Base-by-base conservation (phyloP, 2,797 vertebrate genomes). In the Phoebastria nigripes region DNA sequence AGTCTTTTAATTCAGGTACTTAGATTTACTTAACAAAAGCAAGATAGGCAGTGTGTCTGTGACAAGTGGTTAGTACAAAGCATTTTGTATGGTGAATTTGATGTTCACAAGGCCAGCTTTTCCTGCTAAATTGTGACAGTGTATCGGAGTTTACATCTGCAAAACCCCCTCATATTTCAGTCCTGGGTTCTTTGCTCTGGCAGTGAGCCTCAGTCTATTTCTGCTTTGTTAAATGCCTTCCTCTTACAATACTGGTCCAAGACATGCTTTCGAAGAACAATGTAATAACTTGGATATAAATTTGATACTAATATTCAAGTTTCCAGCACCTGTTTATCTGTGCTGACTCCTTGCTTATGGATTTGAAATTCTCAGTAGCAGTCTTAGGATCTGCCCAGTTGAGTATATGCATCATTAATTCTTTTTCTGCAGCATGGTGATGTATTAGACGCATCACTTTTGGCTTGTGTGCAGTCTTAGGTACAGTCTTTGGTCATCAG, bases 1-100 rank as follows among this genome's bases (percentile, higher is more conserved):
- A 95, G 94, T 94, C 52, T 94, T 96, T 95, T 97, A 93, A 94
- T 97, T 97, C 42, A 89, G 72, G 81, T 92, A 91, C 89, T 96
- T 95, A 89, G 80, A 72, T 74, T 94, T 84, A 86, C 78, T 90
- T 96, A 97, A 96, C 42, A 91, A 94, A 97, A 97, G n/a, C 88
- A 96, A 95, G 95, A 93, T 84, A 87, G 90, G 82, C 90, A 94
- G 81, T 87, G 66, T 87, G 46, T 71, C 37, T 35, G 35, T 87
- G 89, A 71, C 86, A 94, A 96, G 51, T 25, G 16, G 70, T 91
- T 96, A 77, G 54, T 94, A 94, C 35, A 79, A 95, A 96, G 89
- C 72, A 59, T 92, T 96, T 95, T 93, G 41, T 82, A 59, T 22
- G 77, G n/a, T 56, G 54, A 96, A 87, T 93, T 96, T 80, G 58